Conservation (phyloP, 2,113 vertebrate genomes). For the Rostratula benghalensis region DNA sequence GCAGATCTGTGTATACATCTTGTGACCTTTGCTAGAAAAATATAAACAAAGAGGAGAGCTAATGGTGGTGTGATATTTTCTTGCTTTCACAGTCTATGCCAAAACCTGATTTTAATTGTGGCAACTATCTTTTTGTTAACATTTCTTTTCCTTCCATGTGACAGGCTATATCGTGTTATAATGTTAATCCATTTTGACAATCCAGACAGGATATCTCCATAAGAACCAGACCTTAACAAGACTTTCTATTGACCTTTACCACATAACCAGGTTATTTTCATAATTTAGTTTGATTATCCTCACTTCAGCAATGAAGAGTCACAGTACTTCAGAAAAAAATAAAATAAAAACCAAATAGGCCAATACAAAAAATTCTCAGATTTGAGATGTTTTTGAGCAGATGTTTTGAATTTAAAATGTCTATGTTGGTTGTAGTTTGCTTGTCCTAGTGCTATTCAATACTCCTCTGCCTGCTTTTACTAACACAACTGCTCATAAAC, state of each 20-base stretch:
- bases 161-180: neutral
- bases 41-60: neutral
- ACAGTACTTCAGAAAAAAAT: neutral
- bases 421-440: neutral
- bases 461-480: neutral
- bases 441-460: neutral
- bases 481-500: neutral
- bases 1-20: neutral
- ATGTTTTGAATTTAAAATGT: neutral
- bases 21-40: neutral
- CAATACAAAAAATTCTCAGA: neutral
- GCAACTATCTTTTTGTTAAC: neutral
- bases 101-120: constrained; percentile 8
- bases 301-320: neutral
- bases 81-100: neutral
- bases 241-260: constrained; percentile 29
- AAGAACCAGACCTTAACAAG: constrained; percentile 26
- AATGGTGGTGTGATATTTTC: neutral
- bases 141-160: constrained; percentile 7
- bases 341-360: neutral
- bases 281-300: constrained; percentile 28
- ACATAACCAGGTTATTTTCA: neutral
- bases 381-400: neutral
- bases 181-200: constrained; percentile 43
- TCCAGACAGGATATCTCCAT: neutral